Evolutionary conservation across 2,797 vertebrate genomes (phyloP).

Genomic region (Enteromius fasciolatus): DNA sequence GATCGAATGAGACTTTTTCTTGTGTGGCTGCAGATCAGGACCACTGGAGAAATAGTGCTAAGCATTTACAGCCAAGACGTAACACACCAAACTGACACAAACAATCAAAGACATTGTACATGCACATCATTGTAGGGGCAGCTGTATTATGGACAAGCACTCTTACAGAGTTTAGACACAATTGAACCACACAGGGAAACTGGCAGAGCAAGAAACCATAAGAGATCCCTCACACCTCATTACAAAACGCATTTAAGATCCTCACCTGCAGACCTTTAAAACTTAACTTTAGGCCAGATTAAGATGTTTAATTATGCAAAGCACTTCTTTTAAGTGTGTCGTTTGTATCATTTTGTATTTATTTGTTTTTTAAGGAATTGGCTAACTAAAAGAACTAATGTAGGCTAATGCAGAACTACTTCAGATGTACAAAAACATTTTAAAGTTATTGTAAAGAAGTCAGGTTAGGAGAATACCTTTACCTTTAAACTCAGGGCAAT

Average conservation of each 20-base stretch:
- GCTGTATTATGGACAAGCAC: background rate
- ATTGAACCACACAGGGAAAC: slow-evolving; percentile 16
- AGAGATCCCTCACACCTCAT: slow-evolving; percentile 33
- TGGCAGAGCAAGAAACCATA: background rate
- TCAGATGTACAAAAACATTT: background rate
- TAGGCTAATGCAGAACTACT: background rate
- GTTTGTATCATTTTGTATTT: background rate
- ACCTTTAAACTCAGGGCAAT: slow-evolving; percentile 95
- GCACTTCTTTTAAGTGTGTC: background rate
- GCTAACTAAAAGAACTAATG: background rate
- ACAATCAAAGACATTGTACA: background rate
- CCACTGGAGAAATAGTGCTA: background rate
- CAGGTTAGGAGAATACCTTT: slow-evolving; percentile 39
- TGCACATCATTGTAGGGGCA: background rate
- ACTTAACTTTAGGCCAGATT: background rate
- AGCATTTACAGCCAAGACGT: background rate
- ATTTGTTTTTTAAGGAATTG: background rate
- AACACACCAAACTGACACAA: background rate
- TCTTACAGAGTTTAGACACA: slow-evolving; percentile 14
- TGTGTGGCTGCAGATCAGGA: slow-evolving; percentile 5
- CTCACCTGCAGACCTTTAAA: background rate
- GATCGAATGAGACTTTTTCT: slow-evolving; percentile 13
- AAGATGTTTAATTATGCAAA: background rate
- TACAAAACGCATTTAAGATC: background rate
- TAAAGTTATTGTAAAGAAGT: background rate